These are phyloP conservation scores for Brachyopa scutellaris DNA, from an alignment of 2,888 invertebrate species.

Conservation along the genomic window DNA sequence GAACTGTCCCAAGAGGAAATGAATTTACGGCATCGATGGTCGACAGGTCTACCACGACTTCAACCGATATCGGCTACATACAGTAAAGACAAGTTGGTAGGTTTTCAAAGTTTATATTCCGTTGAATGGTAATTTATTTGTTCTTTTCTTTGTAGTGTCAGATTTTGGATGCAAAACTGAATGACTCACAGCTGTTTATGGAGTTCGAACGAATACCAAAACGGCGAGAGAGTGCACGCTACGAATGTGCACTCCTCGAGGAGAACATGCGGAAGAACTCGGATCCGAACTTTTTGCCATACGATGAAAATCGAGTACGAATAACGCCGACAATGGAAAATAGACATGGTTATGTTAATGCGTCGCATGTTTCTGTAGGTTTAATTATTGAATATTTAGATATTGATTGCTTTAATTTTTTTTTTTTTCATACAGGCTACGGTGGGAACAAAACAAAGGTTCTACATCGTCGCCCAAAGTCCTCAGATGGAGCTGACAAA, in stretches of 20 bases:
- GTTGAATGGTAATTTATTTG: no score
- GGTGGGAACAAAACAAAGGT: constrained; percentile 91
- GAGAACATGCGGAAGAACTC: constrained; percentile 84
- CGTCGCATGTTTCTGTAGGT: constrained; percentile 92
- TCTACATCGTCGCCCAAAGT: constrained; percentile 88
- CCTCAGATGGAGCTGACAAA: constrained; percentile 79
- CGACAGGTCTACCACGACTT: constrained; percentile 87
- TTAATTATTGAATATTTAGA: background rate
- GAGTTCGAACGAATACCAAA: constrained; percentile 94
- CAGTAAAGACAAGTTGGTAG: constrained; percentile 91
- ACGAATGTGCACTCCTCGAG: constrained; percentile 87
- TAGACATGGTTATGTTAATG: constrained; percentile 95
- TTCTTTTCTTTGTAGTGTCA: constrained; percentile 84
- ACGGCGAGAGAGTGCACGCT: constrained; percentile 86
- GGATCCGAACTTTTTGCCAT: constrained; percentile 88
- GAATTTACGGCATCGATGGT: constrained; percentile 86
- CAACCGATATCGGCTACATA: constrained; percentile 89
- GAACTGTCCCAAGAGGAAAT: constrained; percentile 81
- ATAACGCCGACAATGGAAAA: constrained; percentile 92
- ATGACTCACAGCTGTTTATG: constrained; percentile 89
- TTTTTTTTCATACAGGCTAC: constrained; percentile 85
- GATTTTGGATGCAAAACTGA: constrained; percentile 86
- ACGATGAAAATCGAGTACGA: constrained; percentile 92
- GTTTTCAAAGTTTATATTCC: no score
- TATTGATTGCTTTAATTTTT: background rate